Conservation (phyloP, 2,888 invertebrate species). For the Diaperis boleti region DNA sequence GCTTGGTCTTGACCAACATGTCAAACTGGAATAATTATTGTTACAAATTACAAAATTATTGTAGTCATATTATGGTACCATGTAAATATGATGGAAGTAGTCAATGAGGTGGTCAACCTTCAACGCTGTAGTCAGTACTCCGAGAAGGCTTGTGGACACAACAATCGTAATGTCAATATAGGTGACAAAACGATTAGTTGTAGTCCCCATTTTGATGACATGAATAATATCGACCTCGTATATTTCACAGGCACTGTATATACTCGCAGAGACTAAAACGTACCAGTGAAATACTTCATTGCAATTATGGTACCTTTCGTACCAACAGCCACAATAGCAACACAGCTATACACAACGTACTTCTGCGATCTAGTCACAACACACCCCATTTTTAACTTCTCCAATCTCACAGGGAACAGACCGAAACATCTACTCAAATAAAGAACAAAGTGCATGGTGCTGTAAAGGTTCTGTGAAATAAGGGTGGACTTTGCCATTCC, state of each 20-base stretch:
- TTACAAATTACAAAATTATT: too few relatives aligned
- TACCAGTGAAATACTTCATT: too few relatives aligned
- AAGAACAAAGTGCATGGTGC: not conserved
- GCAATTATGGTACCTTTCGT: not conserved
- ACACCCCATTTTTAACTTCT: not conserved
- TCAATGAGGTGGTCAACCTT: constrained; percentile 1
- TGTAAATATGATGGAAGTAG: constrained; percentile 7
- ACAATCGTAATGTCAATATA: constrained; percentile 12
- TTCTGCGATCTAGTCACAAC: not conserved
- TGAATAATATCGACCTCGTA: constrained; percentile 17
- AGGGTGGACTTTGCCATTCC: not conserved
- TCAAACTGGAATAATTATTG: too few relatives aligned
- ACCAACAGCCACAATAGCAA: not conserved
- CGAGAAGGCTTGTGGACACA: not conserved
- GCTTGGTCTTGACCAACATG: too few relatives aligned
- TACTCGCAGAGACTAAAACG: constrained; percentile 13
- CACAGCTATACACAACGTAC: not conserved
- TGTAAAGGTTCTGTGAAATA: not conserved
- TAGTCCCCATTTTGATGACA: not conserved
- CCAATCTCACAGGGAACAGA: not conserved
- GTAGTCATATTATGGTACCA: not conserved
- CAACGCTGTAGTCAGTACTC: not conserved
- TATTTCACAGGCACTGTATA: constrained; percentile 5
- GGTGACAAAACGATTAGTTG: constrained; percentile 11
- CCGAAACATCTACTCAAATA: constrained; percentile 9